Evolutionary conservation across 2,797 vertebrate species (phyloP).

Genomic region (Ptychadena robeensis): DNA sequence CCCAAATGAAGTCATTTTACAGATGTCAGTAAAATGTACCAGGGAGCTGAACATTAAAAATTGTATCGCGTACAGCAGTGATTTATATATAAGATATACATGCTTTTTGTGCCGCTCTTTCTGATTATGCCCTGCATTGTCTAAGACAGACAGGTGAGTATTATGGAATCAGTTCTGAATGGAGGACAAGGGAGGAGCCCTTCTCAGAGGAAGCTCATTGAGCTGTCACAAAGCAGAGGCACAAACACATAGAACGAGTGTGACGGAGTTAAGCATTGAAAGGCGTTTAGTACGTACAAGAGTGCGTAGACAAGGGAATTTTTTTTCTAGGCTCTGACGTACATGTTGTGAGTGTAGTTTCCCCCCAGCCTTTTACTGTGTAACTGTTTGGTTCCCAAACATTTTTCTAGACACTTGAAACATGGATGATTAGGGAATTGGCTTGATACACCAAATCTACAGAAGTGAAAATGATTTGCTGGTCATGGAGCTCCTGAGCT

Average conservation of each 20-base stretch:
- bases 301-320: slow-evolving; percentile 55
- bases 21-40: background rate
- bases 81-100: background rate
- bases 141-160: background rate
- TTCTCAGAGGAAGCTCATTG: background rate
- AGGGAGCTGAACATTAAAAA: background rate
- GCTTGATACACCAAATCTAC: background rate
- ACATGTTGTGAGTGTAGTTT: slow-evolving; percentile 31
- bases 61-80: background rate
- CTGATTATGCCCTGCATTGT: background rate
- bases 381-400: slow-evolving; percentile 27
- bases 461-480: background rate
- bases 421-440: background rate
- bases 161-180: background rate
- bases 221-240: slow-evolving; percentile 10
- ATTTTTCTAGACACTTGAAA: background rate
- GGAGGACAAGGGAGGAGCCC: background rate
- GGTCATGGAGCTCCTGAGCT: slow-evolving; percentile 3
- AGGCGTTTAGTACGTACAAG: slow-evolving; percentile 48
- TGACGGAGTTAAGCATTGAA: slow-evolving; percentile 34
- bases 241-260: slow-evolving; percentile 30
- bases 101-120: background rate
- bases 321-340: slow-evolving; percentile 54
- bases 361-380: background rate
- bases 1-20: no score